Percentiles rank a stretch among this genome's conserved stretches.
Evolutionary conservation across 2,888 invertebrate genomes (phyloP).

Genomic region (Hypomecis atomaria): DNA sequence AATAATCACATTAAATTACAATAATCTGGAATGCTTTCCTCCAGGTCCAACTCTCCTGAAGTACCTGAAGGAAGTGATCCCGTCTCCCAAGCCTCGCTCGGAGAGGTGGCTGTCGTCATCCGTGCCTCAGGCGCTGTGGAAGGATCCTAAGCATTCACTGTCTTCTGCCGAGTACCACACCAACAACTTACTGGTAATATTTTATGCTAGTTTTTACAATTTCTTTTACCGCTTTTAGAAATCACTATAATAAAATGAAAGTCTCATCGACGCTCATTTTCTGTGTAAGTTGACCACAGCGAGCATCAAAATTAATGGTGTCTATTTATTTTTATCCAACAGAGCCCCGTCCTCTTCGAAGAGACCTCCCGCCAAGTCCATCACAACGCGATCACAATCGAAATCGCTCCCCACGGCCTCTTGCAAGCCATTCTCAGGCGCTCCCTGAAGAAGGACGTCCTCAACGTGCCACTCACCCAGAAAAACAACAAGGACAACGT

Average conservation of each 20-base stretch:
- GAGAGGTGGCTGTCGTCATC: constrained; percentile 94
- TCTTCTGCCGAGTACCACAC: constrained; percentile 95
- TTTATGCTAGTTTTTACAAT: neutral
- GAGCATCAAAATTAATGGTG: too few relatives aligned
- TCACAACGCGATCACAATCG: constrained; percentile 92
- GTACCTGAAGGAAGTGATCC: constrained; percentile 87
- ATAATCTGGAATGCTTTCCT: neutral
- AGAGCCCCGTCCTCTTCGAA: constrained; percentile 90
- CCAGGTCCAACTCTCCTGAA: constrained; percentile 87
- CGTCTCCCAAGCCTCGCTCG: constrained; percentile 87
- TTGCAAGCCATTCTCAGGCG: constrained; percentile 94
- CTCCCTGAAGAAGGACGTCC: constrained; percentile 88
- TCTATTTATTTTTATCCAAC: constrained; percentile 17
- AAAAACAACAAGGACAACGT: constrained; percentile 87
- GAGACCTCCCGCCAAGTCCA: constrained; percentile 93
- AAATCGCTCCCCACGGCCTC: constrained; percentile 95
- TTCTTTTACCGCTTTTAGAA: neutral
- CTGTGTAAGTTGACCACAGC: too few relatives aligned
- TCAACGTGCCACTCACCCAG: constrained; percentile 91
- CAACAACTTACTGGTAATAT: constrained; percentile 89
- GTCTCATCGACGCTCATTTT: neutral
- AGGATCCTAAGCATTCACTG: constrained; percentile 84
- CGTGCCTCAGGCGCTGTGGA: constrained; percentile 89
- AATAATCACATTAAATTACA: too few relatives aligned
- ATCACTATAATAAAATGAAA: too few relatives aligned